phyloP scores from a whole-genome alignment of 2,113 vertebrate species.

The Ciconia boyciana region DNA sequence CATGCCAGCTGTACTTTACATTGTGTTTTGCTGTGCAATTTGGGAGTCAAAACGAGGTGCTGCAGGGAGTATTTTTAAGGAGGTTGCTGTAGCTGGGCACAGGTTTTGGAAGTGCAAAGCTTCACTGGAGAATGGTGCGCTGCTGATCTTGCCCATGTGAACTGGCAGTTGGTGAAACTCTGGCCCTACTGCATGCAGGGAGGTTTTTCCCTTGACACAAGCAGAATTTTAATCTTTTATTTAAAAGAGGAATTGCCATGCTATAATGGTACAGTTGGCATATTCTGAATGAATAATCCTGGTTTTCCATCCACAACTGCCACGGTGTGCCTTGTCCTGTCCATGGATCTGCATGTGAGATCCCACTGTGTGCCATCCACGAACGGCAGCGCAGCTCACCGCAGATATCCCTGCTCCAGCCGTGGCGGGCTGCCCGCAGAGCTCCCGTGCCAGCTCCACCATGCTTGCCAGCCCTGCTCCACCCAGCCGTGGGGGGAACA shows the following conservation, averaged over 20 bases:
- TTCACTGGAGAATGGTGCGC: accelerated
- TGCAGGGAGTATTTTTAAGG: background rate
- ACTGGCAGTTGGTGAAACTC: no score
- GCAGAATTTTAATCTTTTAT: background rate
- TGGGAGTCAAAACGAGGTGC: background rate
- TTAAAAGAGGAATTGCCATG: background rate
- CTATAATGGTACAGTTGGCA: background rate
- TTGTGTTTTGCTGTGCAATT: no score
- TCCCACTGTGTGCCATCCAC: accelerated
- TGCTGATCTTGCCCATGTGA: background rate
- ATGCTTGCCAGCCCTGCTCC: background rate
- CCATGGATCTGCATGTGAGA: accelerated
- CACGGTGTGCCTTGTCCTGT: background rate
- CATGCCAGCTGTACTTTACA: accelerated
- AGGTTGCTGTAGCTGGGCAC: accelerated
- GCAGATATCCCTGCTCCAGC: accelerated
- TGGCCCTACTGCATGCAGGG: background rate
- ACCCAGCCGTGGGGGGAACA: accelerated
- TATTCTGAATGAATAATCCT: no score
- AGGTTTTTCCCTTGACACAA: background rate
- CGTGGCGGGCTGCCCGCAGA: accelerated
- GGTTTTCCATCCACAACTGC: background rate
- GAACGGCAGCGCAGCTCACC: accelerated
- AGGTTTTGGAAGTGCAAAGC: no score
- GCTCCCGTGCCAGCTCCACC: background rate